These are phyloP conservation scores for Eubasilissa regina DNA, from an alignment of 1,140 invertebrate genomes.

Conservation along the genomic window DNA sequence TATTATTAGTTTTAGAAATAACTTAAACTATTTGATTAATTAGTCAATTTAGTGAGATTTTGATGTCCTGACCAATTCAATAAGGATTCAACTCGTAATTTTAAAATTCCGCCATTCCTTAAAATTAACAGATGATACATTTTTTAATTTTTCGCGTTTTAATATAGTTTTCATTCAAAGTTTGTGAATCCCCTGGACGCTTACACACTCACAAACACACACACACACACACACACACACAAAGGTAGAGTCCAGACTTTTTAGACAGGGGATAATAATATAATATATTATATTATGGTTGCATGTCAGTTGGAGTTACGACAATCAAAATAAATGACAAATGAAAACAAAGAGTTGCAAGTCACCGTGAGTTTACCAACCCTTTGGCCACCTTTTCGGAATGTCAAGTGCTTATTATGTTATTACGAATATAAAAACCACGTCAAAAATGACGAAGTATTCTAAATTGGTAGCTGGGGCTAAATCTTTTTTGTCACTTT, in stretches of 20 bases:
- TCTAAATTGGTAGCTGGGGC: too few relatives aligned
- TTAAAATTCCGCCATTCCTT: too few relatives aligned
- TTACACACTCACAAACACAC: not conserved
- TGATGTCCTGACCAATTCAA: too few relatives aligned
- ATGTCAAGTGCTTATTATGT: conserved; percentile 37
- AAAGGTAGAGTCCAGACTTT: conserved; percentile 18
- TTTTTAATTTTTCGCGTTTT: too few relatives aligned
- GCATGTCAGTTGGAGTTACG: conserved; percentile 69
- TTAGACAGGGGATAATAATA: conserved; percentile 70
- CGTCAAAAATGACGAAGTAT: too few relatives aligned
- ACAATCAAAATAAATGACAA: conserved; percentile 74
- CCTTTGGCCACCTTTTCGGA: conserved; percentile 37
- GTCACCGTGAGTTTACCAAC: conserved; percentile 62
- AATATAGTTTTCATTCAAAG: not conserved
- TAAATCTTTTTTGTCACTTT: too few relatives aligned
- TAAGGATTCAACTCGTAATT: too few relatives aligned
- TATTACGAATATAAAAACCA: conserved; percentile 16
- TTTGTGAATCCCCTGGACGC: conserved; percentile 11
- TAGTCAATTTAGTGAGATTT: too few relatives aligned
- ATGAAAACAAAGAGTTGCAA: conserved; percentile 71
- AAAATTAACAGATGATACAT: too few relatives aligned
- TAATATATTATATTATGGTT: conserved; percentile 62
- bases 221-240: not conserved
- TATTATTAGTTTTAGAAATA: too few relatives aligned
- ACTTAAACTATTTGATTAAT: too few relatives aligned